Conservation (phyloP, 2,797 vertebrate species). For the Sorex maritimensis region DNA sequence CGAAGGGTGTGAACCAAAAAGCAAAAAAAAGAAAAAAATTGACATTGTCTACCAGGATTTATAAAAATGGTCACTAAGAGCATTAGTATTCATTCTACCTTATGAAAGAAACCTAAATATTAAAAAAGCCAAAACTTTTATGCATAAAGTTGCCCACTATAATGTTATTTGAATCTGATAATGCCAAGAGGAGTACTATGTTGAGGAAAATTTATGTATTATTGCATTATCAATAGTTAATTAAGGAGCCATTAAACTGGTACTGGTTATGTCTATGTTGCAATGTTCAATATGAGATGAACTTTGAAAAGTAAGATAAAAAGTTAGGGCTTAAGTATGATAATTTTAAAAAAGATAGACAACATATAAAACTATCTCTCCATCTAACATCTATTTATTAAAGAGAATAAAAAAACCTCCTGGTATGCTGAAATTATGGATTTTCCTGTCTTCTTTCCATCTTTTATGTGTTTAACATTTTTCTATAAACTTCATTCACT, state of each 20-base stretch:
- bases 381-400: not conserved
- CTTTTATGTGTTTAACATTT: conserved; percentile 1
- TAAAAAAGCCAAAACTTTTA: not conserved
- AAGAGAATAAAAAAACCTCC: not conserved
- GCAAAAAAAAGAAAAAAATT: no score
- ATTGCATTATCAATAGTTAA: conserved; percentile 18
- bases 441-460: not conserved
- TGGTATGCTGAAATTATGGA: not conserved
- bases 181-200: conserved; percentile 29
- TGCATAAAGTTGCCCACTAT: not conserved
- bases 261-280: conserved; percentile 30
- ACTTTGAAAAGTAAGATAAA: conserved; percentile 27
- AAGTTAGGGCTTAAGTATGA: not conserved
- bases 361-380: not conserved
- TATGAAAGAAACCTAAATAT: conserved; percentile 30
- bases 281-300: not conserved
- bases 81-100: not conserved
- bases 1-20: no score
- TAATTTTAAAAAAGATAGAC: not conserved
- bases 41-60: not conserved
- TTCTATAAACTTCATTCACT: not conserved
- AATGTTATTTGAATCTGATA: not conserved
- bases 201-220: conserved; percentile 52
- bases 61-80: conserved; percentile 30
- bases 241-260: not conserved